Conservation (phyloP, 2,113 vertebrate species). For the Ondatra zibethicus region DNA sequence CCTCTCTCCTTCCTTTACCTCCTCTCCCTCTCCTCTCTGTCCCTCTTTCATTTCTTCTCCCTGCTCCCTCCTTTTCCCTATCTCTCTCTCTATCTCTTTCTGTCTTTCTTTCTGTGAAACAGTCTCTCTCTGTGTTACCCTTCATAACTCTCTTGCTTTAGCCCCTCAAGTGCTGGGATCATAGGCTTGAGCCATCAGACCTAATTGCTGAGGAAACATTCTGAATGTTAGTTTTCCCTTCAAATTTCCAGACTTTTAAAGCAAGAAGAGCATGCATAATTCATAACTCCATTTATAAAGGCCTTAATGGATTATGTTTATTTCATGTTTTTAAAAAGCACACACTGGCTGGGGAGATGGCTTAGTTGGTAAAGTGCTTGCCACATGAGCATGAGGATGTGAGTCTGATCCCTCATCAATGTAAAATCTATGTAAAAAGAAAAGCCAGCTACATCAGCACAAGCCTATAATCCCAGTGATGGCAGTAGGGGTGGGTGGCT, state of each 20-base stretch:
- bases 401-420: background rate
- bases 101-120: rapidly evolving
- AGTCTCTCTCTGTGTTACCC: background rate
- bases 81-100: rapidly evolving
- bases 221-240: background rate
- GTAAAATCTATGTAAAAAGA: background rate
- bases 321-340: background rate
- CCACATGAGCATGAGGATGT: background rate
- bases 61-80: rapidly evolving
- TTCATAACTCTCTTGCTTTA: background rate
- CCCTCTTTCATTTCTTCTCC: rapidly evolving
- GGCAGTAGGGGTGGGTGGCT: too few relatives aligned
- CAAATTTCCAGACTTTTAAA: background rate
- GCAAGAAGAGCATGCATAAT: background rate
- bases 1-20: background rate
- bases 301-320: background rate
- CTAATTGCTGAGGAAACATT: background rate
- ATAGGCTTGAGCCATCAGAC: background rate
- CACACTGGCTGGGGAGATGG: background rate
- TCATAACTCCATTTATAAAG: background rate
- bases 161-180: background rate
- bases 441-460: background rate
- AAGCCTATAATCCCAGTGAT: background rate
- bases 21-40: too few relatives aligned
- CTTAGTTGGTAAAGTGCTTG: background rate